Evolutionary conservation across 53 echinoderm and acorn worm species (phyloP).

Genomic region (Echinometra lucunter): DNA sequence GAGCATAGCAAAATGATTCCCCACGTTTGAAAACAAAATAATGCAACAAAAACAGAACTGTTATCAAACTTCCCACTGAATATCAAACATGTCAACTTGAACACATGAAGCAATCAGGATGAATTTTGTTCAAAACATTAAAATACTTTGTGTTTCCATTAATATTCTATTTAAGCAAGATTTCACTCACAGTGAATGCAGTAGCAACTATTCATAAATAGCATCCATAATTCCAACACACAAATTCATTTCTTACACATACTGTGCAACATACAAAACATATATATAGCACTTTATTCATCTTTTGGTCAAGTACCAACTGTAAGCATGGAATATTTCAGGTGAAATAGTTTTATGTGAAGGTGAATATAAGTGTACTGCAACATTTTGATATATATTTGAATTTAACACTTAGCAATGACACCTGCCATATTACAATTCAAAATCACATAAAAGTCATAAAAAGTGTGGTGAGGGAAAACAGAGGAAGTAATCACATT

Average conservation of each 20-base stretch:
- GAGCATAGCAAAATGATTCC: neutral
- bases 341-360: too few species aligned
- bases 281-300: slow-evolving; percentile 33
- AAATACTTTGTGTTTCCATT: neutral
- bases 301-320: slow-evolving; percentile 29
- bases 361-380: neutral
- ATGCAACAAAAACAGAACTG: neutral
- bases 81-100: neutral
- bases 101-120: neutral
- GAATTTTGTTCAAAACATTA: slow-evolving; percentile 21
- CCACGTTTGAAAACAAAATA: neutral
- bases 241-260: neutral
- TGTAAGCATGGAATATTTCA: slow-evolving; percentile 5
- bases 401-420: neutral
- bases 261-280: slow-evolving; percentile 52
- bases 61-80: neutral
- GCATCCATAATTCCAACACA: slow-evolving; percentile 37
- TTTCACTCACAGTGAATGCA: slow-evolving; percentile 20
- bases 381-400: neutral
- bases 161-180: neutral
- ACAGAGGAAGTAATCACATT: too few species aligned
- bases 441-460: too few species aligned
- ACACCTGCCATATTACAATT: too few species aligned
- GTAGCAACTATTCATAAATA: slow-evolving; percentile 20
- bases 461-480: too few species aligned